Percentiles rank a stretch among this genome's conserved stretches.
phyloP scores from a whole-genome alignment of 2,113 vertebrate species.

The Jaculus jaculus region DNA sequence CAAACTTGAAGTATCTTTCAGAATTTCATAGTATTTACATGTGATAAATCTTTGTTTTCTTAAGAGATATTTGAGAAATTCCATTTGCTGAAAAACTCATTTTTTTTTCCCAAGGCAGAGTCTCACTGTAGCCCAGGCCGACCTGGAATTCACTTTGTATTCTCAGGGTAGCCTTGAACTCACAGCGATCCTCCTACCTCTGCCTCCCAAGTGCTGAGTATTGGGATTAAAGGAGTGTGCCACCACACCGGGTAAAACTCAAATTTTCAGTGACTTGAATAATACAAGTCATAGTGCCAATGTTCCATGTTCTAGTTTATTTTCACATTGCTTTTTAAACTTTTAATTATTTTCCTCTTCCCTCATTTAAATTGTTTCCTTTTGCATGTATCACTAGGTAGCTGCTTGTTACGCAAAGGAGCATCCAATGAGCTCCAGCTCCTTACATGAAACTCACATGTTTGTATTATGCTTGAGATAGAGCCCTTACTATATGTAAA shows the following conservation, averaged over 20 bases:
- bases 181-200: no score
- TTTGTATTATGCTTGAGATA: neutral
- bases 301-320: neutral
- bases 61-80: neutral
- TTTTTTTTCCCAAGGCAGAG: no score
- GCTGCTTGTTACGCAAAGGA: conserved; percentile 3
- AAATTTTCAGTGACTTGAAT: conserved; percentile 13
- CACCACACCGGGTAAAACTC: no score
- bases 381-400: neutral
- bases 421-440: neutral
- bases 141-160: no score
- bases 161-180: no score
- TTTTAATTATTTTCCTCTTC: neutral
- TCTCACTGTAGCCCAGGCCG: no score
- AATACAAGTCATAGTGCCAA: neutral
- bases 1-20: neutral
- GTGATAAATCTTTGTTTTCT: neutral
- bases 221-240: no score
- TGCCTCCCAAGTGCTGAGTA: no score
- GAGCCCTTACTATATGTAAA: neutral
- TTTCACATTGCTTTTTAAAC: conserved; percentile 28
- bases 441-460: neutral
- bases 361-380: neutral
- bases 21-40: neutral
- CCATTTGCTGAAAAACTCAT: conserved; percentile 28